Conservation (phyloP, 1,140 invertebrate species). For the Drosophila pseudoananassae region DNA sequence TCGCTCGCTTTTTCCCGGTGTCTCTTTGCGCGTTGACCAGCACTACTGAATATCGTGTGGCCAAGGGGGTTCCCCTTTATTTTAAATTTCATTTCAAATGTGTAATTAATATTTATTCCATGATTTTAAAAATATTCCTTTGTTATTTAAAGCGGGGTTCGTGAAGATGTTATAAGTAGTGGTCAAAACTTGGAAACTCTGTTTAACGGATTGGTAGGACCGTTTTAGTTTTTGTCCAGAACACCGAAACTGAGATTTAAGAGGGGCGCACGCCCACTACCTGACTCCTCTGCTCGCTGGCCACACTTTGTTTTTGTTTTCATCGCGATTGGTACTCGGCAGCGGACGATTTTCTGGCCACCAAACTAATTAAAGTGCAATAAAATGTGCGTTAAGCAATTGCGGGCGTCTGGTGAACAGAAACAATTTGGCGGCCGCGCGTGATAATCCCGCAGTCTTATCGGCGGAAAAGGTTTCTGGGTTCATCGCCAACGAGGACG, state of each 20-base stretch:
- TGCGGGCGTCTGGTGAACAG: not conserved
- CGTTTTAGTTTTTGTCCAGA: no score
- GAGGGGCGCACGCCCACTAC: no score
- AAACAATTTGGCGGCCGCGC: slow-evolving; percentile 15
- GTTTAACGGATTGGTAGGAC: no score
- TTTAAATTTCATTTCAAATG: not conserved
- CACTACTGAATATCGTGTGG: not conserved
- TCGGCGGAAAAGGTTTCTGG: slow-evolving; percentile 7
- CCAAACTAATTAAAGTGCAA: slow-evolving; percentile 22
- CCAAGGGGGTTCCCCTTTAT: not conserved
- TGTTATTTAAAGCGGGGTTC: no score
- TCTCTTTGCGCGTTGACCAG: not conserved
- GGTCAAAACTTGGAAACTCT: no score
- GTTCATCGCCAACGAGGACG: slow-evolving; percentile 24
- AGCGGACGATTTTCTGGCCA: slow-evolving; percentile 13
- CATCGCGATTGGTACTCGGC: slow-evolving; percentile 14
- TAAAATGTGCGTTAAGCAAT: slow-evolving; percentile 32
- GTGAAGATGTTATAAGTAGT: no score
- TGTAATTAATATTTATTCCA: no score
- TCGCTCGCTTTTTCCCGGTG: not conserved
- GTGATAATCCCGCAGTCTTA: slow-evolving; percentile 18
- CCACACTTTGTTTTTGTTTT: slow-evolving; percentile 12
- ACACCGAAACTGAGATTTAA: no score
- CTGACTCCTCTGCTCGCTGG: no score
- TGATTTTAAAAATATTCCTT: no score